phyloP scores from a whole-genome alignment of 2,888 invertebrate genomes.

The Aphodius granarius region DNA sequence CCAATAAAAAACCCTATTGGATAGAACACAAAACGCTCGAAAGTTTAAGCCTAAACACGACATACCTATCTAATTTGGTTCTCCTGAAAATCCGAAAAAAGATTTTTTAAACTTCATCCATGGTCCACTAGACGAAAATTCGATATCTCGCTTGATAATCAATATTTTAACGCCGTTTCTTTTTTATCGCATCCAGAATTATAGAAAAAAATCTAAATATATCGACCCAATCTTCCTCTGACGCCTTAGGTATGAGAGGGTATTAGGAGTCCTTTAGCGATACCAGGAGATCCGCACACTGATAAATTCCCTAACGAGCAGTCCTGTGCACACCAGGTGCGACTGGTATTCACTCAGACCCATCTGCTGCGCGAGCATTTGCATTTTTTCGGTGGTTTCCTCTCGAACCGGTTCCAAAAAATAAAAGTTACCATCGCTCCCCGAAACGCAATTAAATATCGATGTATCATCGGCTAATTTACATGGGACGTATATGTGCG shows the following conservation, averaged over 20 bases:
- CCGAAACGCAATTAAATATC: slow-evolving; percentile 21
- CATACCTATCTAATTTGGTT: too few relatives aligned
- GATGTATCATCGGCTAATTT: slow-evolving; percentile 21
- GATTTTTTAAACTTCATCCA: too few relatives aligned
- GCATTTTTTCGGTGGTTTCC: not conserved
- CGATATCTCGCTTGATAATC: too few relatives aligned
- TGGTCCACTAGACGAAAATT: too few relatives aligned
- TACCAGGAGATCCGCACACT: slow-evolving; percentile 44
- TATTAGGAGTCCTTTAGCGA: slow-evolving; percentile 43
- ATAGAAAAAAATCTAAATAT: not conserved
- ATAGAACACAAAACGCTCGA: too few relatives aligned
- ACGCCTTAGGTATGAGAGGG: slow-evolving; percentile 43
- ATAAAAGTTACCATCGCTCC: not conserved
- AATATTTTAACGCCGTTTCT: too few relatives aligned
- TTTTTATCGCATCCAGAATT: too few relatives aligned
- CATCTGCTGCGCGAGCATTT: not conserved
- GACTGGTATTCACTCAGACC: not conserved
- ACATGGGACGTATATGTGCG: slow-evolving; percentile 14
- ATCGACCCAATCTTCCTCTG: slow-evolving; percentile 34
- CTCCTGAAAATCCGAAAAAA: too few relatives aligned
- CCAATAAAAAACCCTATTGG: too few relatives aligned
- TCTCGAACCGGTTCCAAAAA: not conserved
- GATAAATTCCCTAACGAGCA: slow-evolving; percentile 36
- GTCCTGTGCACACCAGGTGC: slow-evolving; percentile 1
- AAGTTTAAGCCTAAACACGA: too few relatives aligned